Base-by-base conservation (phyloP, 1,140 invertebrate genomes). In the Watersipora subatra region DNA sequence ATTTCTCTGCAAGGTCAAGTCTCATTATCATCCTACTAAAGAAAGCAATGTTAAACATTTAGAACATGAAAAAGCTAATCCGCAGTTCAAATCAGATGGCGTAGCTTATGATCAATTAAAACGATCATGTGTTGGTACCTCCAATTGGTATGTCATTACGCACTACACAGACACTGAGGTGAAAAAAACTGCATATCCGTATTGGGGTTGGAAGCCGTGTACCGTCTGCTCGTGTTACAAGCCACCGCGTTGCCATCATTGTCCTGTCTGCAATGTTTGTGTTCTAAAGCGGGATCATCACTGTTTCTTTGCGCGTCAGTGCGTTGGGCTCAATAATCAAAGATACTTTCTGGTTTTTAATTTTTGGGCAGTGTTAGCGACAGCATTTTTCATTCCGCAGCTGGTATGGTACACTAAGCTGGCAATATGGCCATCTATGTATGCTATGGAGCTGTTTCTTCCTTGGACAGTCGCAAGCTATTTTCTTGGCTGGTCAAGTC, bases 241-340 rank as follows among this genome's bases (percentile, higher is more conserved):
- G 57, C 64, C 64, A 12, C 64, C 64, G 24, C 24, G 92, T 64
- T 86, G 90, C 1, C 92, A 89, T 86, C 92, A 95, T 75, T 96
- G 92, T 73, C 78, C 83, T 58, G 84, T 79, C 34, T 96, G 93
- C 71, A 75, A 85, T 24, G 75, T 75, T 2, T 95, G 92, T 73
- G 87, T 94, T 58, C 74, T 93, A 3, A 92, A 92, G 76, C 83
- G 92, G 70, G 92, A 95, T 75, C 92, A 95, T 78, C 92, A 96
- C 74, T 95, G 92, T 74, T 86, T 88, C 30, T 95, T 94, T 76
- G 87, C 88, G 26, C 87, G 86, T 19, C 88, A 86, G 72, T 95
- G 92, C 78, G 82, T 95, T 22, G 92, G 92, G 1, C 88, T 92
- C 74, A 84, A 84, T 61, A 96, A 96, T 79, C 87, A 89, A 70